Evolutionary conservation across 2,888 invertebrate species (phyloP).

Genomic region (Oligia fasciuncula): DNA sequence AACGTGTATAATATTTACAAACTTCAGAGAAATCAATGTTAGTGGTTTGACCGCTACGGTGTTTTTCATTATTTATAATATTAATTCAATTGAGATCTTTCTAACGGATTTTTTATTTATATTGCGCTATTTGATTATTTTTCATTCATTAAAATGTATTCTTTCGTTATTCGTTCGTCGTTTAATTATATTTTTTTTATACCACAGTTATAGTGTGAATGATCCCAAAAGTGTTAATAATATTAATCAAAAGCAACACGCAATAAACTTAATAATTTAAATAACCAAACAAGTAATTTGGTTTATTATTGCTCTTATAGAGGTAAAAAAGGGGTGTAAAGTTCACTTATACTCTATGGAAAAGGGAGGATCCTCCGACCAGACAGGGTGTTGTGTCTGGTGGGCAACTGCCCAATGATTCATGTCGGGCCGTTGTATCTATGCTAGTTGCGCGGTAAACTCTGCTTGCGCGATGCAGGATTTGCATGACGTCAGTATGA

Average conservation of each 20-base stretch:
- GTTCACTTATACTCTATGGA: too few relatives aligned
- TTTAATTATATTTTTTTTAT: not conserved
- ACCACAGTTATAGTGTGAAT: not conserved
- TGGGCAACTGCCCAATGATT: too few relatives aligned
- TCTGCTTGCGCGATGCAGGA: too few relatives aligned
- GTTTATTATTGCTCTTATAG: conserved; percentile 5
- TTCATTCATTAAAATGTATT: too few relatives aligned
- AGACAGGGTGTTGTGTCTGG: too few relatives aligned
- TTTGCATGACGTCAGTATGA: too few relatives aligned
- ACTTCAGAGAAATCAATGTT: conserved; percentile 18
- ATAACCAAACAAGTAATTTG: not conserved
- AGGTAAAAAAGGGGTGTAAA: too few relatives aligned
- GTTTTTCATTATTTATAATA: not conserved
- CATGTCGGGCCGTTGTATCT: too few relatives aligned
- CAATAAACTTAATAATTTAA: not conserved
- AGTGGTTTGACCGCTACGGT: not conserved
- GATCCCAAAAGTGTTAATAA: not conserved
- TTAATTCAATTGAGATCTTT: not conserved
- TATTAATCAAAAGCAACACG: not conserved
- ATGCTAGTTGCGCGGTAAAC: too few relatives aligned
- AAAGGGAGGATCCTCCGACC: too few relatives aligned
- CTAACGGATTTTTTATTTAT: not conserved
- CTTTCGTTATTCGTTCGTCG: not conserved
- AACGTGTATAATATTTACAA: conserved; percentile 15
- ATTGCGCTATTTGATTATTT: not conserved